Evolutionary conservation across 2,797 vertebrate genomes (phyloP), one percentile per base, ranked within the genome.

Genomic region (Acropternis orthonyx): DNA sequence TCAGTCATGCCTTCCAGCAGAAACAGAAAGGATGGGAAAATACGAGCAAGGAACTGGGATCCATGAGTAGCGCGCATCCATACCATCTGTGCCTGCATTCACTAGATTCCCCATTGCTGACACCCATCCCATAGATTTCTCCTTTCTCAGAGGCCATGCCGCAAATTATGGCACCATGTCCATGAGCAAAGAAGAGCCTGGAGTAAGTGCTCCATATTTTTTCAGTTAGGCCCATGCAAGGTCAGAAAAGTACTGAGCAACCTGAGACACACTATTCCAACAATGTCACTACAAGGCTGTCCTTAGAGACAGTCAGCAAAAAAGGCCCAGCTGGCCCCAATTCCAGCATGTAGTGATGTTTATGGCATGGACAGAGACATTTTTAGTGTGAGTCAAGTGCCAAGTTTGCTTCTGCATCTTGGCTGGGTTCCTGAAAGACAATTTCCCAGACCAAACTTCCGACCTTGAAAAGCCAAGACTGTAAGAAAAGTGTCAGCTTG

Each of bases 321-420:
- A 78, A 75, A 30, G 55, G 55, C 55, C 43, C 80, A 82, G 69
- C 58, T 94, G 88, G 62, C 63, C 58, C 63, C 28, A 66, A 82
- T 51, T 81, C 81, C 67, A 84, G 48, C 81, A 91, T 34, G 80
- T 74, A 69, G 88, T 17, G 77, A 91, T 92, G 86, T 87, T 92
- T 94, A 94, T 62, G 71, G 69, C 54, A 91, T 14, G 51, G 88
- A 95, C 69, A 90, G 69, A 92, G 59, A 69, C 55, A 95, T 61
- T 93, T 91, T 84, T 69, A 80, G 39, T 73, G 48, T 0, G 0
- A 86, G 51, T 12, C 62, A 89, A 75, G n/a, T 75, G 68, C 65
- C 88, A 93, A 81, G 83, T 68, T 72, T 86, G 34, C 58, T 71
- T 85, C 76, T 78, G 46, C 1, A 1, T 88, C 67, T 88, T 94